Evolutionary conservation across 2,113 vertebrate species (phyloP), one percentile per base, ranked within the genome.

Genomic region (Riparia riparia): DNA sequence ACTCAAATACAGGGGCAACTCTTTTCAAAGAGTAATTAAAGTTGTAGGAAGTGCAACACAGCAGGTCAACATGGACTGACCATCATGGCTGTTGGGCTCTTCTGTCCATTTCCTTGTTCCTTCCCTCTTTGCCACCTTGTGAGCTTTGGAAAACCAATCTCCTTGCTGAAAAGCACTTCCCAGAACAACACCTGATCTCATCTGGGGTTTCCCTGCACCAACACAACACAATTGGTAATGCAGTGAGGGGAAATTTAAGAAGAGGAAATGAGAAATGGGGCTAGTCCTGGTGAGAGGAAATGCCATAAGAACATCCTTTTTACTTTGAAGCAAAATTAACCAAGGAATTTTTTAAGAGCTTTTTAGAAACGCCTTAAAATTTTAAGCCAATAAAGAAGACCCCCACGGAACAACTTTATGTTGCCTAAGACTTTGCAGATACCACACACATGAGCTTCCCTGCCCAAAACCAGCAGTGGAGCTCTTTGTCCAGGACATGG

Each of bases 401-500:
- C 26, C 13, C 32, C 17, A 79, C 3, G 24, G 58, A 1, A 8
- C 70, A 88, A 45, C 21, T 29, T 44, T 8, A 24, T 2, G 9
- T n/a, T 50, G 29, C 39, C 28, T 20, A 49, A 47, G 11, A 28
- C 63, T 68, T 51, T 10, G 12, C 24, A 63, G 37, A 37, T 26
- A 63, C 14, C 21, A 69, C 31, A 29, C 9, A 51, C 9, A 18
- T 0, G 4, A 57, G 20, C 5, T 2, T 80, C 10, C 28, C 54
- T n/a, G 12, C 41, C 26, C 37, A 41, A 71, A 86, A 68, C 15
- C 54, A 74, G 54, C 45, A 39, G 16, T 41, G 41, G 71, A 58
- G 49, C 26, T 32, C 29, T 41, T 5, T 5, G 7, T 7, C 34
- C 66, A 25, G 34, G 57, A 54, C 17, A 63, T 0, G 0, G 0